Base-by-base conservation (phyloP, 2,113 vertebrate genomes). In the Tragelaphus buxtoni region DNA sequence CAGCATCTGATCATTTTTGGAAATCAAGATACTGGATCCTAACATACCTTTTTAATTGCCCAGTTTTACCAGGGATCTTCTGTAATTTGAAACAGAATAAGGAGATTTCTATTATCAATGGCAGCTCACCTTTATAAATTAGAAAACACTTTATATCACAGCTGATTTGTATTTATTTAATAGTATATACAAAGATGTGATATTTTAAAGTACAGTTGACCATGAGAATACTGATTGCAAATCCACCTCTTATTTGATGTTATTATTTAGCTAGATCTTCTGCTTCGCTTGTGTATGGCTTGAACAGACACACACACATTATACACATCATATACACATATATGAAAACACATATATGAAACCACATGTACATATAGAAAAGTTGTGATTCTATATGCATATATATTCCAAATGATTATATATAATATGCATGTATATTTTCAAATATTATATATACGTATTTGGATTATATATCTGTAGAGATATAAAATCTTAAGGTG, bases 1-100 rank as follows among this genome's bases (percentile, higher is more conserved):
- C 94, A 98, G 81, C 81, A 88, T 96, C 93, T 98, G 97, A 97
- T 79, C 91, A 91, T 95, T 98, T 97, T 92, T 88, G 87, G 97
- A 96, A 97, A 98, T 87, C 55, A 97, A 94, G 88, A 95, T 55
- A 94, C 61, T 95, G 92, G 88, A 86, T 97, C 97, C 74, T 56
- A 79, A 86, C 95, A 74, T 74, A 30, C 61, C 89, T 97, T 61
- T 97, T 97, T 93, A 96, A 91, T 32, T 83, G 28, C 56, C 9
- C 26, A 35, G 65, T 94, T 97, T 53, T 16, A 89, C 42, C 20
- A 83, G 74, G 22, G 93, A 63, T 84, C 91, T 86, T 97, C 91
- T 93, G 22, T 96, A 92, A 95, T 95, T 95, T 96, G n/a, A 97
- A 96, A 47, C 22, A 77, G 61, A 97, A 30, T 77, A 51, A 97